Percentiles rank a stretch among this genome's conserved stretches.
Conservation (phyloP, 2,888 invertebrate species). For the Mythimna ferrago region DNA sequence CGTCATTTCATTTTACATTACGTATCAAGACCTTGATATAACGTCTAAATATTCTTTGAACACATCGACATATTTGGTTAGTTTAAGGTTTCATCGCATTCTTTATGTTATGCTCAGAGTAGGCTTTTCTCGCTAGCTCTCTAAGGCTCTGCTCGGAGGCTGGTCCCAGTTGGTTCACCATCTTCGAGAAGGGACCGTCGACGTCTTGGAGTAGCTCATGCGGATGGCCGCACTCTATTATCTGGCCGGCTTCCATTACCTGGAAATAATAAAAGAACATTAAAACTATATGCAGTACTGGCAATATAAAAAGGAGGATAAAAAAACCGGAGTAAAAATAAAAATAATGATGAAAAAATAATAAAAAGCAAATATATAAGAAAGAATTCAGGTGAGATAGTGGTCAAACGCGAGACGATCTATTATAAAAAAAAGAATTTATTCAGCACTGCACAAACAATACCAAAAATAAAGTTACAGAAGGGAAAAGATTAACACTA, state of each 20-base stretch:
- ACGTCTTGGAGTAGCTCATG: slow-evolving; percentile 90
- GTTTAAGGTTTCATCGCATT: slow-evolving; percentile 31
- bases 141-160: slow-evolving; percentile 85
- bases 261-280: slow-evolving; percentile 49
- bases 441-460: neutral
- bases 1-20: neutral
- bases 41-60: neutral
- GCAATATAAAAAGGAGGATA: neutral
- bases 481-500: neutral
- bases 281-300: neutral
- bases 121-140: slow-evolving; percentile 80
- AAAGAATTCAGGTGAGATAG: neutral
- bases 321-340: neutral
- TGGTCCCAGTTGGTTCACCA: slow-evolving; percentile 92
- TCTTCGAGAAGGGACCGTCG: slow-evolving; percentile 90
- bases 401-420: no score
- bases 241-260: slow-evolving; percentile 91
- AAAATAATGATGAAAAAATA: neutral
- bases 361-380: neutral
- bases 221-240: slow-evolving; percentile 94
- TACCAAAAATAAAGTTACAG: neutral
- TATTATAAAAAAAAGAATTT: neutral
- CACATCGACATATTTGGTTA: neutral
- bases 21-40: neutral
- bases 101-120: slow-evolving; percentile 77